phyloP scores from a whole-genome alignment of 2,888 invertebrate genomes.

The Cosmopolites sordidus region DNA sequence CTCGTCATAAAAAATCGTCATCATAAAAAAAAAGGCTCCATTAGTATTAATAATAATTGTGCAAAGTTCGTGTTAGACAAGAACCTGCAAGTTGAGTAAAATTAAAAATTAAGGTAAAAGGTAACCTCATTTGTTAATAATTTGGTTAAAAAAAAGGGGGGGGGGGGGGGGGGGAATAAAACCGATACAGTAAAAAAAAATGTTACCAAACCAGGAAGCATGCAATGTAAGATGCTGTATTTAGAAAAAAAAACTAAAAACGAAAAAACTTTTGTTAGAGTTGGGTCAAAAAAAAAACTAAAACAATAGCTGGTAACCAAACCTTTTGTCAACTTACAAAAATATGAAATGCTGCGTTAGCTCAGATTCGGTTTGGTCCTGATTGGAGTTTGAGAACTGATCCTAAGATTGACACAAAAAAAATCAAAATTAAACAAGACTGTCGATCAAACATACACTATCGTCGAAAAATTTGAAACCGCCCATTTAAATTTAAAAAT shows the following conservation, averaged over 20 bases:
- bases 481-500: too few species aligned
- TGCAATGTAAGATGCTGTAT: slow-evolving; percentile 38
- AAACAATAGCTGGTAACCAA: slow-evolving; percentile 16
- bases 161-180: slow-evolving; percentile 4
- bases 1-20: slow-evolving; percentile 8
- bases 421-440: slow-evolving; percentile 2
- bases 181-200: slow-evolving; percentile 16
- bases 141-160: neutral
- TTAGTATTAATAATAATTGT: slow-evolving; percentile 12
- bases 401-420: slow-evolving; percentile 30
- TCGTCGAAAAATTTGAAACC: too few species aligned
- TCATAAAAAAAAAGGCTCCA: slow-evolving; percentile 12
- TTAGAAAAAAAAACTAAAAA: slow-evolving; percentile 30
- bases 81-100: neutral
- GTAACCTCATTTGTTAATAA: slow-evolving; percentile 9
- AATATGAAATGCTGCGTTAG: slow-evolving; percentile 38
- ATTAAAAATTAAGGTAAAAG: slow-evolving; percentile 10
- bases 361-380: slow-evolving; percentile 30
- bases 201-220: slow-evolving; percentile 24
- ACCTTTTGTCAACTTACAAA: slow-evolving; percentile 37
- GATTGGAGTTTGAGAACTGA: slow-evolving; percentile 34
- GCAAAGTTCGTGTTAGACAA: slow-evolving; percentile 2
- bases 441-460: too few species aligned
- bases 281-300: slow-evolving; percentile 13
- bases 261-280: slow-evolving; percentile 17